Conservation (phyloP, 2,888 invertebrate genomes). For the Ophioninae sp. region DNA sequence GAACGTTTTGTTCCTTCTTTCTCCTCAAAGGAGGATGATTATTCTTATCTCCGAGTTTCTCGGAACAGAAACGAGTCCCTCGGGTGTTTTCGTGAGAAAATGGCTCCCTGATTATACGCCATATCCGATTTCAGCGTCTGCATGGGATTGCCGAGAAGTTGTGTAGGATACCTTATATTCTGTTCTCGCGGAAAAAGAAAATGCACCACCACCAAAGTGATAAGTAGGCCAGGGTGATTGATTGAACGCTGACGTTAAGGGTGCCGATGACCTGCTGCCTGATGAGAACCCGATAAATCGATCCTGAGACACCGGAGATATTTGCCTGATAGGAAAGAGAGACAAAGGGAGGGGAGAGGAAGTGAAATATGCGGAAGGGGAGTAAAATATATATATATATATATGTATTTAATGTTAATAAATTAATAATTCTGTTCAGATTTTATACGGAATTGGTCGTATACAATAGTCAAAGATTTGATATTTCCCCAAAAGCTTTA, state of each 20-base stretch:
- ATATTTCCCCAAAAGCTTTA: no score
- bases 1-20: not conserved
- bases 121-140: slow-evolving; percentile 16
- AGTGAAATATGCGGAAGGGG: not conserved
- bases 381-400: no score
- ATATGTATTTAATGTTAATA: no score
- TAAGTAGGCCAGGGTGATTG: slow-evolving; percentile 56
- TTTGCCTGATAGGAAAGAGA: slow-evolving; percentile 19
- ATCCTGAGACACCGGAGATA: slow-evolving; percentile 40
- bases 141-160: slow-evolving; percentile 13
- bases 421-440: no score
- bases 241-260: slow-evolving; percentile 52
- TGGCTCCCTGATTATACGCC: not conserved
- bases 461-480: no score
- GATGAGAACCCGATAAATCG: slow-evolving; percentile 59
- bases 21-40: not conserved
- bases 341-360: not conserved
- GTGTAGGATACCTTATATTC: slow-evolving; percentile 1
- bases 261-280: slow-evolving; percentile 52
- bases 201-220: slow-evolving; percentile 37
- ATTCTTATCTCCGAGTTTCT: not conserved
- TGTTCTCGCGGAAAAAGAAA: slow-evolving; percentile 9
- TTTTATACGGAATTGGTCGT: no score
- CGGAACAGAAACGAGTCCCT: slow-evolving; percentile 7
- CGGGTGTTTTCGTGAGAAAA: slow-evolving; percentile 7